Evolutionary conservation across 2,888 invertebrate genomes (phyloP).

Genomic region (Polyploca ridens): DNA sequence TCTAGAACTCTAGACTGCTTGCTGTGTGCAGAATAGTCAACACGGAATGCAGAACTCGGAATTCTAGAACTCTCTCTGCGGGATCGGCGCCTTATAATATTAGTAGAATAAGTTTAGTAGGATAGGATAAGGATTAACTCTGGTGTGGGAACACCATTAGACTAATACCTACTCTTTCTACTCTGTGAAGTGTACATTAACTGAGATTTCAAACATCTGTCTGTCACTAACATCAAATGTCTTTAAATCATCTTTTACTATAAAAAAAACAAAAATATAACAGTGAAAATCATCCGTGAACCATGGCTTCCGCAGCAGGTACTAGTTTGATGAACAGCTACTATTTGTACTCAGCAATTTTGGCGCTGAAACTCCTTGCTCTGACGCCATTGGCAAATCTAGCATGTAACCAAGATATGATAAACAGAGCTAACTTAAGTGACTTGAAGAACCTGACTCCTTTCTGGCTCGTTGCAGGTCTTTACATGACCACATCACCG

Average conservation of each 20-base stretch:
- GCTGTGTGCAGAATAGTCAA: no score
- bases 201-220: background rate
- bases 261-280: background rate
- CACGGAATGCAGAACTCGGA: no score
- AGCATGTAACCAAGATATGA: constrained; percentile 42
- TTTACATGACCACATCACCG: constrained; percentile 58
- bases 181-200: background rate
- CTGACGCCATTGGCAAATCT: constrained; percentile 48
- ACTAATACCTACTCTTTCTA: background rate
- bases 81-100: no score
- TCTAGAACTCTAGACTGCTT: no score
- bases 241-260: background rate
- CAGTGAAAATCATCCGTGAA: background rate
- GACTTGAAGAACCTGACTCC: constrained; percentile 62
- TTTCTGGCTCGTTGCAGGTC: constrained; percentile 61
- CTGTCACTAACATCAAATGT: background rate
- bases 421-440: constrained; percentile 55
- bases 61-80: no score
- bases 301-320: background rate
- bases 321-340: constrained; percentile 36
- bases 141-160: no score
- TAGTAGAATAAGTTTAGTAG: no score
- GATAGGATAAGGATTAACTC: no score
- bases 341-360: constrained; percentile 35
- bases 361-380: constrained; percentile 43